These are phyloP conservation scores for Elaeidobius kamerunicus DNA, from an alignment of 2,888 invertebrate genomes.

Conservation along the genomic window DNA sequence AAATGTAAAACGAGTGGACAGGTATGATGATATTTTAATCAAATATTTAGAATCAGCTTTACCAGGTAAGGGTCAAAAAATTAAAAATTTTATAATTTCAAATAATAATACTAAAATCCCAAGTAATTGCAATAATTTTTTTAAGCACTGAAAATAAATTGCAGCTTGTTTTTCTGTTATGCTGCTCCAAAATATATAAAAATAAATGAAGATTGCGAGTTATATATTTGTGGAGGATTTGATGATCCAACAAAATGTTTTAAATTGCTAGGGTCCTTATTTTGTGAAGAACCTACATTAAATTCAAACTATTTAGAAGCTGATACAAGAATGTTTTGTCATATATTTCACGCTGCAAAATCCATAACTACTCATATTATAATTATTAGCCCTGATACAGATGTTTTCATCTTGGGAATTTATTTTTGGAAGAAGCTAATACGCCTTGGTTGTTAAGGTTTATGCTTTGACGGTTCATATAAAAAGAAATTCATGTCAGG, in stretches of 20 bases:
- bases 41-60: slow-evolving; percentile 27
- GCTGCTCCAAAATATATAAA: neutral
- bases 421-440: slow-evolving; percentile 33
- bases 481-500: neutral
- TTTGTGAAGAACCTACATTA: slow-evolving; percentile 36
- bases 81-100: slow-evolving; percentile 31
- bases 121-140: slow-evolving; percentile 11
- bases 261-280: slow-evolving; percentile 34
- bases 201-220: neutral
- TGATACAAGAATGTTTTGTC: slow-evolving; percentile 27
- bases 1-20: slow-evolving; percentile 27
- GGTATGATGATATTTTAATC: slow-evolving; percentile 24
- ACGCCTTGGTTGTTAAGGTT: slow-evolving; percentile 1
- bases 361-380: slow-evolving; percentile 2
- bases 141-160: slow-evolving; percentile 31
- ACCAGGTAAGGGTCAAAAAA: slow-evolving; percentile 19
- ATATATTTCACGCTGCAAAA: slow-evolving; percentile 36
- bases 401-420: slow-evolving; percentile 29
- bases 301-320: slow-evolving; percentile 37
- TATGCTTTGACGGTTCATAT: slow-evolving; percentile 1
- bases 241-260: slow-evolving; percentile 29
- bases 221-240: neutral
- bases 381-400: slow-evolving; percentile 25
- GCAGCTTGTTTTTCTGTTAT: neutral
- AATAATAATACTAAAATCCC: neutral